A percentile compares a stretch with the other conserved stretches of the same genome.
These are phyloP conservation scores for Enteromius fasciolatus DNA, from an alignment of 2,797 vertebrate genomes.

Conservation along the genomic window DNA sequence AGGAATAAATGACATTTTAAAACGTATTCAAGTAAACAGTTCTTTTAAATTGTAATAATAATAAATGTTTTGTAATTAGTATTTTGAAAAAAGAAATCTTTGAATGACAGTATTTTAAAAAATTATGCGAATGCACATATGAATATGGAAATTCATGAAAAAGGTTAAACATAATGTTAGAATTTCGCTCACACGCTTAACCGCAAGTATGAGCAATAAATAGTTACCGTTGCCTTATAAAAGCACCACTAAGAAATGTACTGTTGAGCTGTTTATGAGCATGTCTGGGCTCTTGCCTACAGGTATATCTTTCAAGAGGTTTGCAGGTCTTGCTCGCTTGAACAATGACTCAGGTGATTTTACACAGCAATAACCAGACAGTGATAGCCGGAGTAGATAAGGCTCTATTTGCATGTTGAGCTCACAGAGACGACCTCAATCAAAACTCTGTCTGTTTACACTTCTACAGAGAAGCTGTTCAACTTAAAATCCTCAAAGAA, in stretches of 20 bases:
- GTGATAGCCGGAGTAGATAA: constrained; percentile 45
- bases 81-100: background rate
- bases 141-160: background rate
- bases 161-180: background rate
- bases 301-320: constrained; percentile 38
- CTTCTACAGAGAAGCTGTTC: constrained; percentile 13
- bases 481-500: background rate
- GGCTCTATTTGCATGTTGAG: constrained; percentile 43
- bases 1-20: too few species aligned
- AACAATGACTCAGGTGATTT: constrained; percentile 38
- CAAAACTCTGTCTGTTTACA: constrained; percentile 30
- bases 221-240: background rate
- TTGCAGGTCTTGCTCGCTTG: constrained; percentile 23
- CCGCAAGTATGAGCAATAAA: constrained; percentile 1
- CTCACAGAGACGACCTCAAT: constrained; percentile 33
- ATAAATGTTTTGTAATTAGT: too few species aligned
- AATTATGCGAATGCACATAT: background rate
- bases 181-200: background rate
- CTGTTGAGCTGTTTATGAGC: constrained; percentile 33
- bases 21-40: background rate
- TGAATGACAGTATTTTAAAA: background rate
- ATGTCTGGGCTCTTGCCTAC: constrained; percentile 34
- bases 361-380: constrained; percentile 40
- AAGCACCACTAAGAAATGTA: constrained; percentile 11
- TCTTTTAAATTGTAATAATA: background rate